Evolutionary conservation across 2,113 vertebrate genomes (phyloP).

Genomic region (Anthoscopus minutus): DNA sequence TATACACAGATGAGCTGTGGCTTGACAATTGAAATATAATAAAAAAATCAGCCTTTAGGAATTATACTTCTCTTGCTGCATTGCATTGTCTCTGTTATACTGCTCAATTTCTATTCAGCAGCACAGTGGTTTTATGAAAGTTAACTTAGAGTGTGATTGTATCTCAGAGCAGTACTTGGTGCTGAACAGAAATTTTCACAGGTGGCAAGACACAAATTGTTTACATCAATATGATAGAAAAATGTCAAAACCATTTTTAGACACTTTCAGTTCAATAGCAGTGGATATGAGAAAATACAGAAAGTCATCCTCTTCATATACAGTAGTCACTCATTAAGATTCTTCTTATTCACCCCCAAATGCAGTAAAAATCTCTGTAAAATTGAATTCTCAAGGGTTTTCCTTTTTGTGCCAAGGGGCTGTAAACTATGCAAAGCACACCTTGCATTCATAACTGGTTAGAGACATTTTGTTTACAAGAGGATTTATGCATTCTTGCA

Average conservation of each 20-base stretch:
- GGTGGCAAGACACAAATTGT: not conserved
- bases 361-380: not conserved
- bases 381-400: not conserved
- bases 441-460: slow-evolving; percentile 23
- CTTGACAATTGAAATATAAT: not conserved
- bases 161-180: not conserved
- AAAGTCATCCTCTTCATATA: not conserved
- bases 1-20: not conserved
- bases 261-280: not conserved
- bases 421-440: not conserved
- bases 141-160: not conserved
- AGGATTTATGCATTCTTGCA: slow-evolving; percentile 1
- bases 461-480: not conserved
- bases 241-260: not conserved
- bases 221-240: not conserved
- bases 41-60: not conserved
- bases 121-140: not conserved
- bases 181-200: not conserved
- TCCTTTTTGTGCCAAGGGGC: not conserved
- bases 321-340: not conserved
- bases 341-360: not conserved
- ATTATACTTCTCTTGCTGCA: not conserved
- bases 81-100: not conserved
- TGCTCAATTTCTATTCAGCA: not conserved
- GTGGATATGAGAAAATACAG: not conserved